Base-by-base conservation (phyloP, 2,888 invertebrate genomes). In the Syrista parreyssii region DNA sequence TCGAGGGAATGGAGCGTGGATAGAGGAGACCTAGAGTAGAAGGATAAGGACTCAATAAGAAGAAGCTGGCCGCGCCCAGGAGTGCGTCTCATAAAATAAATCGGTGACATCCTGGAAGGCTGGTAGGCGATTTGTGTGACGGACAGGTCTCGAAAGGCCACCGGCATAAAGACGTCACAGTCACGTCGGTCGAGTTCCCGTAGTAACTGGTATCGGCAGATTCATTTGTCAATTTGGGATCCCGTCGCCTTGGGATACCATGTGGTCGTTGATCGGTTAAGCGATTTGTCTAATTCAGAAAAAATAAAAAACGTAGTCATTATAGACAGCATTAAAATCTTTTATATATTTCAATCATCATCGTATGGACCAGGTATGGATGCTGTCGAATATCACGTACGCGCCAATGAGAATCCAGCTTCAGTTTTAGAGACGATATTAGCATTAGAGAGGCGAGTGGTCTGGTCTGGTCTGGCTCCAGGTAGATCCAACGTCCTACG, bases 71-170 rank as follows among this genome's bases (percentile, higher is more conserved):
- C 84, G 84, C 85, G 82, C 84, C 84, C 84, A 85, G 82, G 75
- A 80, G 76, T 77, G 80, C 82, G 78, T 82, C 87, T 86, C 88
- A 87, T 89, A 87, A 90, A 90, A 90, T 89, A 90, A 90, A 91
- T 91, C 88, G 90, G 88, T 88, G 88, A 89, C 90, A 90, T 88
- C 85, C 85, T 86, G 85, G 85, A 83, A 86, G 88, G 83, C 87
- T 88, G 87, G 88, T 87, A 86, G 86, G 86, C 87, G 86, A 89
- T 88, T 88, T 89, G 86, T 87, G 87, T 88, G 88, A 89, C 86
- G 85, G 88, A 88, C 89, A 87, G 84, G 79, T 78, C 83, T 78
- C 79, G 81, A 81, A 79, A 83, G 76, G 77, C 80, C 78, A 80
- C 55, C 73, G 79, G 77, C 88, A 90, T 90, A 87, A 86, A 91